Conservation (phyloP, 2,797 vertebrate species). For the Pristis pectinata region DNA sequence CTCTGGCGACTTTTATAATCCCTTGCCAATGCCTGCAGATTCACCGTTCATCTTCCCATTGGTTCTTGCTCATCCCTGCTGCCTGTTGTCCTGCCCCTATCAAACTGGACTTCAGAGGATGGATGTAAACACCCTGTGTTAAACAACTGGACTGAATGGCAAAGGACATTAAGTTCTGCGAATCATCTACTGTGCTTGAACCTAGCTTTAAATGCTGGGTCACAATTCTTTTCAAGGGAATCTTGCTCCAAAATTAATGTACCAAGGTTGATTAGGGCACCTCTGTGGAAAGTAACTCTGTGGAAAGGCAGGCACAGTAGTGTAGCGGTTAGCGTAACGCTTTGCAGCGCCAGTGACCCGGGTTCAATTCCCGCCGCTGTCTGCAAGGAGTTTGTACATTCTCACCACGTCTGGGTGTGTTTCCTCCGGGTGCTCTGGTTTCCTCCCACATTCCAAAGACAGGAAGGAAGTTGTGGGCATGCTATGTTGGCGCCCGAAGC, state of each 20-base stretch:
- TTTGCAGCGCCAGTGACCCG: no score
- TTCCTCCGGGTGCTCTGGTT: no score
- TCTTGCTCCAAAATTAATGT: neutral
- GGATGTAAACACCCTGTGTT: neutral
- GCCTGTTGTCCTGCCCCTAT: neutral
- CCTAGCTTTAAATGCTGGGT: neutral
- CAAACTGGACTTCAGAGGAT: neutral
- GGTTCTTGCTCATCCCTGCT: neutral
- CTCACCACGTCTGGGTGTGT: no score
- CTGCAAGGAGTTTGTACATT: no score
- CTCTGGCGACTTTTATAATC: neutral
- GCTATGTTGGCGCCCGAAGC: no score
- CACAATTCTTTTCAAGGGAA: neutral
- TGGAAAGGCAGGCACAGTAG: no score
- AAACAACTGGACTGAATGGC: neutral
- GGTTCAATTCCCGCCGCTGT: no score
- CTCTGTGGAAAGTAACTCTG: no score
- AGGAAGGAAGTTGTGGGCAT: no score
- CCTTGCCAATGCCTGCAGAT: neutral
- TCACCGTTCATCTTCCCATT: neutral
- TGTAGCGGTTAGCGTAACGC: no score
- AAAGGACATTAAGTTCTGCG: neutral
- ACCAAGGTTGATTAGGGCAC: neutral
- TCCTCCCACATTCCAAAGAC: no score
- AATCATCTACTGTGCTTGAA: neutral